Evolutionary conservation across 2,797 vertebrate genomes (phyloP).

Genomic region (Steatocranus sp.): DNA sequence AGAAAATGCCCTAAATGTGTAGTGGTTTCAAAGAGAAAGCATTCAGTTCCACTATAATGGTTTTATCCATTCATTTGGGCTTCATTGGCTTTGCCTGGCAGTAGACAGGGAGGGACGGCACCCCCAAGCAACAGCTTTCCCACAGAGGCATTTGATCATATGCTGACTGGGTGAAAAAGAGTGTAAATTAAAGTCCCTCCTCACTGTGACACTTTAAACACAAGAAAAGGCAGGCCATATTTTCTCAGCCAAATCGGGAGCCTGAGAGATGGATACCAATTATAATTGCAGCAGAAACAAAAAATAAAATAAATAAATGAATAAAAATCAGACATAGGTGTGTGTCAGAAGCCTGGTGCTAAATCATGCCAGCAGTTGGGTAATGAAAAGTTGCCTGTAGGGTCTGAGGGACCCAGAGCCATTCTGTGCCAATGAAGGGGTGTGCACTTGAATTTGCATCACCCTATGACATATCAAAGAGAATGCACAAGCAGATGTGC

Average conservation of each 20-base stretch:
- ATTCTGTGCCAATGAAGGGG: conserved; percentile 44
- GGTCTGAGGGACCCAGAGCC: conserved; percentile 41
- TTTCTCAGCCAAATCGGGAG: conserved; percentile 48
- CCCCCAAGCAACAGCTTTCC: conserved; percentile 60
- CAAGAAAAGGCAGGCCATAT: conserved; percentile 54
- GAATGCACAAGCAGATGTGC: conserved; percentile 54
- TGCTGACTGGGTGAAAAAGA: conserved; percentile 54
- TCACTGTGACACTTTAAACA: conserved; percentile 64
- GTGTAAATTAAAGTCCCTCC: conserved; percentile 60
- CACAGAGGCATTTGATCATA: conserved; percentile 64
- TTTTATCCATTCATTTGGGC: conserved; percentile 66
- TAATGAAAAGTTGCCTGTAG: conserved; percentile 58
- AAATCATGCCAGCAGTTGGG: conserved; percentile 46
- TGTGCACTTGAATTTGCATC: conserved; percentile 61
- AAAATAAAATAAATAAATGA: not conserved
- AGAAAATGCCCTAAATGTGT: conserved; percentile 20
- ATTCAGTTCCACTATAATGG: conserved; percentile 56
- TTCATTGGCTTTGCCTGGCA: conserved; percentile 61
- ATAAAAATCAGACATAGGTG: conserved; percentile 36
- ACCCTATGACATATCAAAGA: conserved; percentile 65
- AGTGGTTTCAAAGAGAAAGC: conserved; percentile 41
- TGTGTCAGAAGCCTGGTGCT: conserved; percentile 27
- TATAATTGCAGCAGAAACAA: conserved; percentile 31
- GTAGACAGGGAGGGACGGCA: conserved; percentile 35
- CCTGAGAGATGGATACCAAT: conserved; percentile 44